A percentile compares a stretch with the other conserved stretches of the same genome.
These are phyloP conservation scores for Rhinoptilus africanus DNA, from an alignment of 2,113 vertebrate species.

Conservation along the genomic window DNA sequence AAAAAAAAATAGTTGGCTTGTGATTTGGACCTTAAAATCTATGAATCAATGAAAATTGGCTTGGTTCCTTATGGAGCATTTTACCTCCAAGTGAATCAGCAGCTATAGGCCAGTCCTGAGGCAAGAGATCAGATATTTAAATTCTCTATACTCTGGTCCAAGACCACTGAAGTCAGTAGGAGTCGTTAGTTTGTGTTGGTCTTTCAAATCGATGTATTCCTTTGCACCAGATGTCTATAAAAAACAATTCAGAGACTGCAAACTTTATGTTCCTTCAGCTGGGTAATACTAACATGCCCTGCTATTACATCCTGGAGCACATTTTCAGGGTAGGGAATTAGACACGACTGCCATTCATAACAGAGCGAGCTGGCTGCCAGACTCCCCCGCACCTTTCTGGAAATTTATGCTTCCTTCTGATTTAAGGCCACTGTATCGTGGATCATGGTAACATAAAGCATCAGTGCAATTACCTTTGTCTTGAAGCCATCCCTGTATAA, in stretches of 20 bases:
- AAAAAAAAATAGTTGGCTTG: background rate
- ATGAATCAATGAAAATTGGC: conserved; percentile 26
- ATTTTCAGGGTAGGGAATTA: background rate
- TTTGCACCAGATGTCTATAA: background rate
- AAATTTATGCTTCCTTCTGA: conserved; percentile 4
- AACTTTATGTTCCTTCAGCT: background rate
- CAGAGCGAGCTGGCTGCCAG: background rate
- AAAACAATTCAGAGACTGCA: background rate
- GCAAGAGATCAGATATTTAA: background rate
- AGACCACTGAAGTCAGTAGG: background rate
- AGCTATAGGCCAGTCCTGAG: background rate
- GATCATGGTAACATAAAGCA: background rate
- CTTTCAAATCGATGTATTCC: background rate
- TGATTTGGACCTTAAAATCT: background rate
- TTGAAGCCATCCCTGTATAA: background rate
- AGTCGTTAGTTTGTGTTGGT: background rate
- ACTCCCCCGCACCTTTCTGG: background rate
- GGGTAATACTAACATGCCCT: background rate
- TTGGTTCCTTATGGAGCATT: background rate
- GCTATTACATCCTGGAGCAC: background rate
- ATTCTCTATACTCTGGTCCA: background rate
- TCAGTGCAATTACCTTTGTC: background rate
- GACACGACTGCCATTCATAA: background rate
- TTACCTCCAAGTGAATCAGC: conserved; percentile 8
- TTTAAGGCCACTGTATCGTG: background rate